Percentiles rank a stretch among this genome's conserved stretches.
These are phyloP conservation scores for Bubo blakistoni DNA, from an alignment of 2,113 vertebrate genomes.

Conservation along the genomic window DNA sequence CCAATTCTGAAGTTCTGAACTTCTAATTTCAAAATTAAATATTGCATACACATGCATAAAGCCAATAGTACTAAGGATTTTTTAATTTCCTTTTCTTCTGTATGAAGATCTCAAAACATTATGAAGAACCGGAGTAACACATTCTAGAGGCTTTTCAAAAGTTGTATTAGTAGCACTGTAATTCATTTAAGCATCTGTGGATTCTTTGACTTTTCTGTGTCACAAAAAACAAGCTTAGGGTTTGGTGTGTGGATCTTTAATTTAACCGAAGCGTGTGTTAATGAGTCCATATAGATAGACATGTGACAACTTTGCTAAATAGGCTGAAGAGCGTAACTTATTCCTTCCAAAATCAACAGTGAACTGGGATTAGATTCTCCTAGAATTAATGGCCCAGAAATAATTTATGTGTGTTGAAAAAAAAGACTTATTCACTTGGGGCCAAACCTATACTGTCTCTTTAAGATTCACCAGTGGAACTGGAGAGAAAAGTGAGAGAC, in stretches of 20 bases:
- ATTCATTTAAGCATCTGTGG: neutral
- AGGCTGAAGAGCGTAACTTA: neutral
- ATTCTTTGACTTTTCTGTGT: neutral
- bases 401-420: neutral
- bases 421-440: neutral
- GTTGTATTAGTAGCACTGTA: neutral
- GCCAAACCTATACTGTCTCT: neutral
- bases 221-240: neutral
- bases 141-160: neutral
- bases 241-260: neutral
- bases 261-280: neutral
- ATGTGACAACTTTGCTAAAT: neutral
- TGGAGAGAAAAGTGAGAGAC: neutral
- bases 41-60: neutral
- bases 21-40: neutral
- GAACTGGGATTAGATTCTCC: neutral
- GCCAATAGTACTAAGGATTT: neutral
- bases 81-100: neutral
- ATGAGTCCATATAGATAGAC: neutral
- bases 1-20: neutral
- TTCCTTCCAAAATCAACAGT: constrained; percentile 35
- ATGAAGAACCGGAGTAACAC: neutral
- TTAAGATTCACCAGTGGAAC: neutral
- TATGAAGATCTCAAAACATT: neutral
- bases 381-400: neutral